Base-by-base conservation (phyloP, 2,113 vertebrate genomes). In the Anolis carolinensis region DNA sequence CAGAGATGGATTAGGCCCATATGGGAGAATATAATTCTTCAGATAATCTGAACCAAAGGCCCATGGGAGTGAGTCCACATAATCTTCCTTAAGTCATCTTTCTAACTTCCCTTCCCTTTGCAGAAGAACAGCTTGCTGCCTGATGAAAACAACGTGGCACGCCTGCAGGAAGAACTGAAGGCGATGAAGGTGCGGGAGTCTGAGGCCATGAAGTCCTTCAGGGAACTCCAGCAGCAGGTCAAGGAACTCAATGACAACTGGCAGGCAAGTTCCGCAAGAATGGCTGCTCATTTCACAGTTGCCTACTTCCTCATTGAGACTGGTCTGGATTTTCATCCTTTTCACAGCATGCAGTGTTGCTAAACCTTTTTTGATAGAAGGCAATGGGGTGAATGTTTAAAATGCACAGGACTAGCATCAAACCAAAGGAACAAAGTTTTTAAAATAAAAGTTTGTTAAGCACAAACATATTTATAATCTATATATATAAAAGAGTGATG, bases 191-290 rank as follows among this genome's bases (percentile, higher is more conserved):
- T 98, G 90, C 95, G 98, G 6, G 98, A 99, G 92, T 90, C 97
- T 50, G 97, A 98, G 93, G 98, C 96, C 0, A 95, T 98, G 76
- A 95, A 95, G 32, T 97, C 97, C 0, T 97, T 98, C 73, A 92
- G 95, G 52, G 98, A 99, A 86, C 96, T 98, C 94, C 98, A 98
- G 88, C 96, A 97, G 82, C 95, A 96, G 0, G 96, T 99, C 30
- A 97, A 97, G 82, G 97, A 99, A 55, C 97, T 99, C 83, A 98
- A 97, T 21, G 98, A 98, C 93, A 97, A 96, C 93, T 99, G 98
- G 98, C 98, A 99, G 98, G 98, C 98, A 92, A 85, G 86, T 25
- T 34, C 23, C 2, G 36, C 7, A 10, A 7, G 39, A 81, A 65
- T 10, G 4, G 36, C 48, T 48, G 70, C 27, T 23, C 7, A 23